Evolutionary conservation across 1,140 invertebrate species (phyloP), one percentile per base, ranked within the genome.

Genomic region (Dolichoris vasculosae): DNA sequence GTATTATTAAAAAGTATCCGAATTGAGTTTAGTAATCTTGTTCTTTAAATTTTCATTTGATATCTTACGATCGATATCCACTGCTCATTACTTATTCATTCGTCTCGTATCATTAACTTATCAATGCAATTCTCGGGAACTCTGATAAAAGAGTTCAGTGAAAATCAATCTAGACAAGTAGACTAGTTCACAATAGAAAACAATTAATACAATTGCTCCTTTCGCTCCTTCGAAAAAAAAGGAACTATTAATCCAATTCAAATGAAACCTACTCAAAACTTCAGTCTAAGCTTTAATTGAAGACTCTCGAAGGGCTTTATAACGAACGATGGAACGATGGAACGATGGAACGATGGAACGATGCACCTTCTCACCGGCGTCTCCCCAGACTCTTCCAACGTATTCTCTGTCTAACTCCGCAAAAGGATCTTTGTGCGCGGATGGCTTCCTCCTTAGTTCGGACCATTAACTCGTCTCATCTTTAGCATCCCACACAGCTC

Each of bases 361-460:
- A 69, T 40, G 69, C 69, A 40, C 38, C 38, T 73, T n/a, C 23
- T 43, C 38, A 32, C 64, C 1, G 30, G 64, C 32, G 30, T 3
- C 32, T 69, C 64, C 8, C 30, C 30, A n/a, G 32, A 38, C 38
- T 32, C 3, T 7, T 1, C 23, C 23, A 76, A n/a, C 2, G 73
- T 43, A 73, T 43, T 73, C 23, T 43, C 26, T n/a, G 26, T n/a
- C 38, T 43, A 73, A 43, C 38, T 43, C 69, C 69, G 20, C 23
- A 73, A 38, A 55, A 43, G 46, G 71, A 77, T 82, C 80, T 78
- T 71, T 82, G 79, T 46, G 83, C 51, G 40, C 80, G 69, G 84
- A 82, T 82, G 84, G 84, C 84, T 82, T 86, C 80, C 80, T 85
- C 69, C 84, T 85, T 82, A 81, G n/a, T 80, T 86, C 73, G 73